A percentile compares a stretch with the other conserved stretches of the same genome.
phyloP scores from a whole-genome alignment of 2,888 invertebrate genomes.

The Druceiella hillmani region DNA sequence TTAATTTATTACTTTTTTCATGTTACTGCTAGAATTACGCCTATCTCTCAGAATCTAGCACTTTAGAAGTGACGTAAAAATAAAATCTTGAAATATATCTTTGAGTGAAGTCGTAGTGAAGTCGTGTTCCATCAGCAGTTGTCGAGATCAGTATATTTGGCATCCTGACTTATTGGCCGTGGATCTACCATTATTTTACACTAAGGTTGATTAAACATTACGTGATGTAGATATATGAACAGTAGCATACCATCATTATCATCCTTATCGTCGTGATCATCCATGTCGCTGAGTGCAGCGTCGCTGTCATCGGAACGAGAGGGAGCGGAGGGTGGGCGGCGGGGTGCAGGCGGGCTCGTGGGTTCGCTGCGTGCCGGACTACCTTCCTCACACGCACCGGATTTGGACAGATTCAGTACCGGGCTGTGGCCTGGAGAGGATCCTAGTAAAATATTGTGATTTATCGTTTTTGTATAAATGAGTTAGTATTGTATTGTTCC shows the following conservation, averaged over 20 bases:
- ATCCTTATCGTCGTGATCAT: slow-evolving; percentile 80
- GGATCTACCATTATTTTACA: no score
- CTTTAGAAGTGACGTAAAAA: no score
- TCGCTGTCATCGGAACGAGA: slow-evolving; percentile 78
- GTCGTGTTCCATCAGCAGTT: no score
- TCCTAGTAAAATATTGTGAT: slow-evolving; percentile 51
- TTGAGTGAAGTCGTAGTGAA: no score
- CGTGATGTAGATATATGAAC: no score
- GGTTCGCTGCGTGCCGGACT: slow-evolving; percentile 52
- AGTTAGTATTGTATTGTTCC: not conserved
- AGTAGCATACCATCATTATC: slow-evolving; percentile 71
- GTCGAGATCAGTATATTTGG: no score
- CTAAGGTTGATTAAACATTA: slow-evolving; percentile 6
- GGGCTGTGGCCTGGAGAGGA: slow-evolving; percentile 90
- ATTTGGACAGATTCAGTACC: slow-evolving; percentile 86
- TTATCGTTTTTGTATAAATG: no score
- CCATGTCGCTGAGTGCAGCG: slow-evolving; percentile 82
- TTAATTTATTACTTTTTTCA: no score
- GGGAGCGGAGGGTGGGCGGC: slow-evolving; percentile 56
- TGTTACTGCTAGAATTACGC: no score
- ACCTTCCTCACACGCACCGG: slow-evolving; percentile 70
- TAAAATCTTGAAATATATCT: no score
- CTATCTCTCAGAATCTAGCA: no score
- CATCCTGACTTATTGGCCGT: no score
- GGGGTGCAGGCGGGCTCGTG: slow-evolving; percentile 39